Conservation (phyloP, 2,797 vertebrate species). For the Peromyscus eremicus region DNA sequence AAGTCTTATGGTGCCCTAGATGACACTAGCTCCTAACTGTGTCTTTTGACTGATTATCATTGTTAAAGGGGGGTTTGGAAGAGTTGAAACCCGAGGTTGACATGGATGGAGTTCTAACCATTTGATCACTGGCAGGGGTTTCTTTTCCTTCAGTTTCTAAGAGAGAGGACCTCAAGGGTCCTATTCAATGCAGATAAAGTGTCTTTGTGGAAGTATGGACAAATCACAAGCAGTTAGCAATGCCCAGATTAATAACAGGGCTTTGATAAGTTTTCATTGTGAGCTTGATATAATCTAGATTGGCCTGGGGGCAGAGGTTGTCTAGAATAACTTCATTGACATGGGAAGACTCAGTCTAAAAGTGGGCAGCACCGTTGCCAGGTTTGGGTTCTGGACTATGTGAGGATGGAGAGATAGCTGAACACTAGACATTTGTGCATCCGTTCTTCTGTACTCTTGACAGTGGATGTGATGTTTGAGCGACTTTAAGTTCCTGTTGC, state of each 20-base stretch:
- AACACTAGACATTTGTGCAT: neutral
- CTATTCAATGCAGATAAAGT: fast-evolving
- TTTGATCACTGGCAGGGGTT: no score
- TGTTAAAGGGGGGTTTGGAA: neutral
- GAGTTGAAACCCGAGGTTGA: neutral
- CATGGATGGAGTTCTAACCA: neutral
- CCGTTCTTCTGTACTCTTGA: neutral
- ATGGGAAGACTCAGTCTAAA: neutral
- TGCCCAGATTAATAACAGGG: neutral
- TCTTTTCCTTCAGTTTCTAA: neutral
- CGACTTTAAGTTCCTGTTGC: neutral
- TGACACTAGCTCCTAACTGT: fast-evolving
- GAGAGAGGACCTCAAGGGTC: neutral
- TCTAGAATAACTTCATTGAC: neutral
- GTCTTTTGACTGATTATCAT: neutral
- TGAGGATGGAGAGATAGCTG: neutral
- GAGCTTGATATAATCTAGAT: neutral
- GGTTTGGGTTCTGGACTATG: neutral
- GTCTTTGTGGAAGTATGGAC: neutral
- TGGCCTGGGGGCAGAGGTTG: neutral
- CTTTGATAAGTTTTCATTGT: neutral
- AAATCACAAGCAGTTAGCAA: fast-evolving
- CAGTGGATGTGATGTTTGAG: neutral
- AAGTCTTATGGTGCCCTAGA: neutral
- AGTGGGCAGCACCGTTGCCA: neutral